Conservation (phyloP, 2,888 invertebrate genomes). For the Caenorhabditis macrosperma region DNA sequence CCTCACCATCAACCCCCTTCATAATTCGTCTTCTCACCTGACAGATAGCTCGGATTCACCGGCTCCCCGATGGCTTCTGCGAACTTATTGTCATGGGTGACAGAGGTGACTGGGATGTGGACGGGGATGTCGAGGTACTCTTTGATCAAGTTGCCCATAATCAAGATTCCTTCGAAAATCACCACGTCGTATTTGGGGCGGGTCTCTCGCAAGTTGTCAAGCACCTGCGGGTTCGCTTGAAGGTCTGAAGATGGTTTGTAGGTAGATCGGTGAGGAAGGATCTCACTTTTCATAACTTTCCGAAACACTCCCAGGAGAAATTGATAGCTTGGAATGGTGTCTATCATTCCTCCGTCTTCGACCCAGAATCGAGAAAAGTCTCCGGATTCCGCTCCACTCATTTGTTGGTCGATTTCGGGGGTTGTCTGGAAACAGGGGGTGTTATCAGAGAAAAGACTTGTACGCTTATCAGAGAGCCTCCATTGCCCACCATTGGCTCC, state of each 20-base stretch:
- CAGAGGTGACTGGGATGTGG: slow-evolving; percentile 20
- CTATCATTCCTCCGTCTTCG: slow-evolving; percentile 25
- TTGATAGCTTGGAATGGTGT: slow-evolving; percentile 31
- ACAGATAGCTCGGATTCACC: slow-evolving; percentile 31
- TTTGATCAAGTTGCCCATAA: slow-evolving; percentile 8
- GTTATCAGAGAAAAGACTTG: neutral
- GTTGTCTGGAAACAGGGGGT: slow-evolving; percentile 28
- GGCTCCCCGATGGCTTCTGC: slow-evolving; percentile 36
- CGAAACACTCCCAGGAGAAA: neutral
- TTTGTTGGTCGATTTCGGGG: neutral
- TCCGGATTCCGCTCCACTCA: neutral
- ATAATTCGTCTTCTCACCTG: no score
- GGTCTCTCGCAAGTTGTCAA: slow-evolving; percentile 23
- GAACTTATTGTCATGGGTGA: slow-evolving; percentile 24
- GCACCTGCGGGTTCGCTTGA: slow-evolving; percentile 3
- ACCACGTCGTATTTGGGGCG: slow-evolving; percentile 39
- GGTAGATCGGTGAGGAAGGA: neutral
- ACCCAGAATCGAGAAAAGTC: slow-evolving; percentile 44
- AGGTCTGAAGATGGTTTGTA: neutral
- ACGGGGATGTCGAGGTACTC: slow-evolving; percentile 43
- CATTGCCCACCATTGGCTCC: no score
- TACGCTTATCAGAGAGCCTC: neutral
- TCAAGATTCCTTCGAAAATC: slow-evolving; percentile 26
- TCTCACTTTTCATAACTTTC: slow-evolving; percentile 16
- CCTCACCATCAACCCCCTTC: no score